Percentiles rank a stretch among this genome's conserved stretches.
Conservation (phyloP, 2,888 invertebrate species). For the Diogma glabrata region DNA sequence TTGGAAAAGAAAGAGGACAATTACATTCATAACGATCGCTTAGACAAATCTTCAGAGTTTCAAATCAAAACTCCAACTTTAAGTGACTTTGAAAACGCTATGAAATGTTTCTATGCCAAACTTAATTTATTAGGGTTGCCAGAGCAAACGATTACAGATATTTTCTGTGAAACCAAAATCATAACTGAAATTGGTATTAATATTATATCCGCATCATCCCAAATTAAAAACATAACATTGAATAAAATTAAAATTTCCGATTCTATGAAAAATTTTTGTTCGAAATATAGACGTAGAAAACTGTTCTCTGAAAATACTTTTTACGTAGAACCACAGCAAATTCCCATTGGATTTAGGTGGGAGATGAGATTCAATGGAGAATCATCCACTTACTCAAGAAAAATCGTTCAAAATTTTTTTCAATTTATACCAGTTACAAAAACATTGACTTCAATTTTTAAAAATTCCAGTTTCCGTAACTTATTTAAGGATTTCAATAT, state of each 20-base stretch:
- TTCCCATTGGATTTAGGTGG: background rate
- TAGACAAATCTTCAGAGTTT: background rate
- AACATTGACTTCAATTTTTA: background rate
- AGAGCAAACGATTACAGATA: background rate
- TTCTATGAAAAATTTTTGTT: background rate
- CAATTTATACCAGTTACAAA: slow-evolving; percentile 4
- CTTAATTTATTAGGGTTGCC: background rate
- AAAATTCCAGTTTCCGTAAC: background rate
- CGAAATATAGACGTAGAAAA: background rate
- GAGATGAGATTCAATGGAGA: background rate
- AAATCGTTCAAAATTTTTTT: background rate
- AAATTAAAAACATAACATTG: background rate
- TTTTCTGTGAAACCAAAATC: background rate
- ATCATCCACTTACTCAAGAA: background rate
- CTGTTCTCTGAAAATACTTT: background rate
- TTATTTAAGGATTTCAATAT: background rate
- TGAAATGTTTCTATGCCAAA: slow-evolving; percentile 3
- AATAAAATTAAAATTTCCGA: background rate
- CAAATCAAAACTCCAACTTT: background rate
- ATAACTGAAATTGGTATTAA: background rate
- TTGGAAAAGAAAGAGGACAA: background rate
- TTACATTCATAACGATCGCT: background rate
- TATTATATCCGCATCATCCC: background rate
- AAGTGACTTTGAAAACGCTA: background rate
- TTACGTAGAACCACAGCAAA: slow-evolving; percentile 3